A percentile compares a stretch with the other conserved stretches of the same genome.
Conservation (phyloP, 2,888 invertebrate species). For the Maniola hyperantus region DNA sequence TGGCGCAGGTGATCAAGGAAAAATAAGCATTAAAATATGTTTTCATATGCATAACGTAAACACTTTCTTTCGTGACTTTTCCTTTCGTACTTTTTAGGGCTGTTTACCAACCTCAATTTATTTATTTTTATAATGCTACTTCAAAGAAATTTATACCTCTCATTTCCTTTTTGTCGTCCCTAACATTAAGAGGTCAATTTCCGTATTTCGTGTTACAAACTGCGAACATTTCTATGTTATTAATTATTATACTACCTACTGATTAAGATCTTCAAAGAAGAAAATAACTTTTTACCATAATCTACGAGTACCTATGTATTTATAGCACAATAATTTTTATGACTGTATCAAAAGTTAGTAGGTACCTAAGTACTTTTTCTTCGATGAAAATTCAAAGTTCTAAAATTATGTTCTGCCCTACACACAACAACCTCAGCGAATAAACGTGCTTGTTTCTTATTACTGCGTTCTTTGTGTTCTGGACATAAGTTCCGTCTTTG, state of each 20-base stretch:
- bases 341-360: too few species aligned
- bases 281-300: too few species aligned
- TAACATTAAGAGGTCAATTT: too few species aligned
- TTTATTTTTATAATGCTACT: neutral
- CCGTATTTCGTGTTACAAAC: too few species aligned
- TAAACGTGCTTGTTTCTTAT: conserved; percentile 21
- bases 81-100: neutral
- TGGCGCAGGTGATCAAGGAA: neutral
- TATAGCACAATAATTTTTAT: too few species aligned
- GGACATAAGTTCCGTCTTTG: conserved; percentile 18
- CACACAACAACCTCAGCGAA: neutral
- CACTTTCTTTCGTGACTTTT: neutral
- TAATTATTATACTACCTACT: too few species aligned
- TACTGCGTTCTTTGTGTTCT: conserved; percentile 22
- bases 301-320: too few species aligned
- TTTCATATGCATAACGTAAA: neutral
- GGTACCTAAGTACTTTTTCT: too few species aligned
- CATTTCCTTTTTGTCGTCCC: too few species aligned
- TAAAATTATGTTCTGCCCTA: neutral
- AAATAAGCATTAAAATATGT: neutral
- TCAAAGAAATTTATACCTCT: neutral
- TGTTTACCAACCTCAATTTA: neutral
- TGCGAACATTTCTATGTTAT: too few species aligned
- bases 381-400: too few species aligned
- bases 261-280: too few species aligned